Evolutionary conservation across 2,888 invertebrate species (phyloP), one percentile per base, ranked within the genome.

Genomic region (Tricholauxania praeusta): DNA sequence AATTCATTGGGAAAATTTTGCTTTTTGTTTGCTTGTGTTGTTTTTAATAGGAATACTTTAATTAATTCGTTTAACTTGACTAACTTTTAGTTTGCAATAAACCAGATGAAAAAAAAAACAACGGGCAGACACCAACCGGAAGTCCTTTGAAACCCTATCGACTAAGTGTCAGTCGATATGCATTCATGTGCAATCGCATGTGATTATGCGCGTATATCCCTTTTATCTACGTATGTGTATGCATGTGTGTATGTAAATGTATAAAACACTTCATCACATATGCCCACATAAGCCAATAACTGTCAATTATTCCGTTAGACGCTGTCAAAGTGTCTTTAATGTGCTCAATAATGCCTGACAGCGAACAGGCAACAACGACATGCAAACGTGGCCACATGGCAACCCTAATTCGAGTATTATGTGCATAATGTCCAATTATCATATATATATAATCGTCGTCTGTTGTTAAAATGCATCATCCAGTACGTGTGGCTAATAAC

Each of bases 321-420:
- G 52, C 57, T 59, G 68, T 68, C 68, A 68, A 59, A 57, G 68
- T 68, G 59, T 59, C 59, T 59, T 32, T 68, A 68, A 68, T 68
- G 48, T 12, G 68, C 22, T 63, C 63, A 63, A 63, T 47, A 48
- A 63, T 49, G 59, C 22, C 53, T 39, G 66, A 66, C 64, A 64
- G 62, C 47, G 17, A 53, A 15, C 17, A 39, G 53, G 28, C 66
- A 15, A 65, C 64, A 39, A 47, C 47, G 15, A 60, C 48, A 64
- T 64, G 64, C 10, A 64, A 64, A 49, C 22, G 22, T 64, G 32
- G 51, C 15, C 64, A 47, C 32, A n/a, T 28, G 32, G 32, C 22
- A 28, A 39, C 39, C 39, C 39, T 39, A 39, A 39, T 39, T 39
- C 39, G 39, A 39, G 39, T 4, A 39, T 39, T 39, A 39, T 39